A percentile compares a stretch with the other conserved stretches of the same genome.
phyloP scores from a whole-genome alignment of 2,888 invertebrate genomes.

The Gymnosoma rotundatum region DNA sequence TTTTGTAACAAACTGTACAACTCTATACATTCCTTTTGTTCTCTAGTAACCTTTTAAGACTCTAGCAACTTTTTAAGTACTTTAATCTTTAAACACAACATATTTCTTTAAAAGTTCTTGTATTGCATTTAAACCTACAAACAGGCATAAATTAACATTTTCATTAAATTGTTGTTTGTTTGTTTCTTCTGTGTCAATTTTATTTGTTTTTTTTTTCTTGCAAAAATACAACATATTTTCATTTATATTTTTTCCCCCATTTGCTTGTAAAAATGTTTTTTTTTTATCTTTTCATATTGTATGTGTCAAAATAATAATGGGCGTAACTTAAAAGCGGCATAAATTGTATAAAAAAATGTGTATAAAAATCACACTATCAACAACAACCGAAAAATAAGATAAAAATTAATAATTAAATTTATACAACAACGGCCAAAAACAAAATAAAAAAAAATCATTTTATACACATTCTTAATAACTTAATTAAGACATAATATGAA shows the following conservation, averaged over 20 bases:
- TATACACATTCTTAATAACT: conserved; percentile 55
- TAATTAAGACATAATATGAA: conserved; percentile 52
- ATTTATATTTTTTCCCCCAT: background rate
- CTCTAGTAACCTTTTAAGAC: background rate
- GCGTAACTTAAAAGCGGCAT: conserved; percentile 66
- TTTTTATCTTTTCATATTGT: conserved; percentile 38
- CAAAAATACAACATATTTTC: conserved; percentile 18
- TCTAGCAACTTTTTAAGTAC: conserved; percentile 29
- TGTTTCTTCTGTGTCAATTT: conserved; percentile 19
- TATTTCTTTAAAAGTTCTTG: background rate
- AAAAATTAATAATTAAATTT: conserved; percentile 61
- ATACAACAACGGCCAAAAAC: conserved; percentile 16
- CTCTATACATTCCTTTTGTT: too few species aligned
- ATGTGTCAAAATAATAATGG: conserved; percentile 63
- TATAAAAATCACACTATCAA: conserved; percentile 56
- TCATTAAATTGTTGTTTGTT: conserved; percentile 46
- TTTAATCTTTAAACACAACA: conserved; percentile 34
- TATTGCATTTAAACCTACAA: conserved; percentile 39
- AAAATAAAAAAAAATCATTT: conserved; percentile 3
- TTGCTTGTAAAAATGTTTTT: background rate
- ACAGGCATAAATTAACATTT: conserved; percentile 65
- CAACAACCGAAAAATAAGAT: conserved; percentile 37
- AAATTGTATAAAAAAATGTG: conserved; percentile 49
- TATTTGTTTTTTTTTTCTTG: conserved; percentile 22
- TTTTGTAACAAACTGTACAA: too few species aligned